Evolutionary conservation across 2,113 vertebrate species (phyloP).

Genomic region (Leptosomus discolor): DNA sequence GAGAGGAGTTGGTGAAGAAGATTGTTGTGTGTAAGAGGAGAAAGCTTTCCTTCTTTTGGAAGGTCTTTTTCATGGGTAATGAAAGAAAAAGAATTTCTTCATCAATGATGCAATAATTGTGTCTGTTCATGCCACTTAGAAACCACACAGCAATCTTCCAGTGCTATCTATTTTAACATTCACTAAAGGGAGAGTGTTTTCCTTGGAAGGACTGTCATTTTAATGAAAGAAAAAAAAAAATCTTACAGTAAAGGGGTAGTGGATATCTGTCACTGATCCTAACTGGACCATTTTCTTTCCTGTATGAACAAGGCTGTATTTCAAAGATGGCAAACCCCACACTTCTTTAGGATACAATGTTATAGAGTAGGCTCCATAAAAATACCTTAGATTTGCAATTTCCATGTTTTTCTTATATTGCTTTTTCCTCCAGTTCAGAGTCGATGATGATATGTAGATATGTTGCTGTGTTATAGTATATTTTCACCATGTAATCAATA

Average conservation of each 20-base stretch:
- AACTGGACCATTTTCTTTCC: not conserved
- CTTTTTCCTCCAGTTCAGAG: not conserved
- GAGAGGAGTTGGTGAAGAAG: not conserved
- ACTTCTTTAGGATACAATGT: not conserved
- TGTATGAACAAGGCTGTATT: not conserved
- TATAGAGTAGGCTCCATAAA: not conserved
- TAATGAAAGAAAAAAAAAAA: not conserved
- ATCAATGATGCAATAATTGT: not conserved
- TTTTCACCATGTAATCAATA: not conserved
- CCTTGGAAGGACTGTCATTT: not conserved
- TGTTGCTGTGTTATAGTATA: not conserved
- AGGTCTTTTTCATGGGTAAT: not conserved
- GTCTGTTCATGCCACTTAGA: not conserved
- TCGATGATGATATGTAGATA: not conserved
- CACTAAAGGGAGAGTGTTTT: not conserved
- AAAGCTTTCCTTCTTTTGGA: not conserved
- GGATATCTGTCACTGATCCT: not conserved
- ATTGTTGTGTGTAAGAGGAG: not conserved
- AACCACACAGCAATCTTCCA: not conserved
- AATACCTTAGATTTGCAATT: not conserved
- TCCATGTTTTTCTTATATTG: not conserved
- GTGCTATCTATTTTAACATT: not conserved
- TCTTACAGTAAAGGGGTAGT: not conserved
- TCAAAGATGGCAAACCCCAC: not conserved
- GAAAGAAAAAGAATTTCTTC: not conserved